These are phyloP conservation scores for Drosophila tsacasi DNA, from an alignment of 1,140 invertebrate species.

Conservation along the genomic window DNA sequence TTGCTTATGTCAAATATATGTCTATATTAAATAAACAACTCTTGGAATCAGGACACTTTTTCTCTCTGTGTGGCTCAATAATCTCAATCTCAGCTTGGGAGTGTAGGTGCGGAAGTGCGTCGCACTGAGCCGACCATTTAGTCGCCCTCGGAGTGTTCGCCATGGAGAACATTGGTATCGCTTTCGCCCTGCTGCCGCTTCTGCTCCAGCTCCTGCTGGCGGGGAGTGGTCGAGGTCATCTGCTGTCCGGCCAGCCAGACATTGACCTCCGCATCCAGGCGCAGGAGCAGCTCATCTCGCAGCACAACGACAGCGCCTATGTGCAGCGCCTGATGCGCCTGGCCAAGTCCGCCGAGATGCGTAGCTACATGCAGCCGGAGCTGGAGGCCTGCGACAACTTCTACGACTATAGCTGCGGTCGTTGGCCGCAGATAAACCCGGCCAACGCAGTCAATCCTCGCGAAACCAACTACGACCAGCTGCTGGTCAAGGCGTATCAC, in stretches of 20 bases:
- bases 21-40: neutral
- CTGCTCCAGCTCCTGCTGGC: constrained; percentile 10
- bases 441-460: constrained; percentile 50
- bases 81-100: constrained; percentile 23
- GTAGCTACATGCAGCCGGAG: constrained; percentile 69
- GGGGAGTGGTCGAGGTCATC: constrained; percentile 32
- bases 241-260: constrained; percentile 49
- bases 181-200: constrained; percentile 14
- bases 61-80: constrained; percentile 11
- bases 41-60: neutral
- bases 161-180: constrained; percentile 54
- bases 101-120: constrained; percentile 63
- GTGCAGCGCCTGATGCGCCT: constrained; percentile 73
- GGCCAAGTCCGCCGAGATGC: constrained; percentile 78
- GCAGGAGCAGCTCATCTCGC: constrained; percentile 67
- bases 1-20: neutral
- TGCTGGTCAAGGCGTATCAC: constrained; percentile 52
- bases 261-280: constrained; percentile 65
- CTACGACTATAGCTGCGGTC: constrained; percentile 73
- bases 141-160: constrained; percentile 43
- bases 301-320: constrained; percentile 70
- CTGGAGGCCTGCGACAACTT: constrained; percentile 71
- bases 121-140: constrained; percentile 40
- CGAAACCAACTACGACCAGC: constrained; percentile 67
- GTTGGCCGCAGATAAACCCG: constrained; percentile 76